Percentiles rank a stretch among this genome's conserved stretches.
phyloP scores from a whole-genome alignment of 2,113 vertebrate species.

The Aplodontia rufa region DNA sequence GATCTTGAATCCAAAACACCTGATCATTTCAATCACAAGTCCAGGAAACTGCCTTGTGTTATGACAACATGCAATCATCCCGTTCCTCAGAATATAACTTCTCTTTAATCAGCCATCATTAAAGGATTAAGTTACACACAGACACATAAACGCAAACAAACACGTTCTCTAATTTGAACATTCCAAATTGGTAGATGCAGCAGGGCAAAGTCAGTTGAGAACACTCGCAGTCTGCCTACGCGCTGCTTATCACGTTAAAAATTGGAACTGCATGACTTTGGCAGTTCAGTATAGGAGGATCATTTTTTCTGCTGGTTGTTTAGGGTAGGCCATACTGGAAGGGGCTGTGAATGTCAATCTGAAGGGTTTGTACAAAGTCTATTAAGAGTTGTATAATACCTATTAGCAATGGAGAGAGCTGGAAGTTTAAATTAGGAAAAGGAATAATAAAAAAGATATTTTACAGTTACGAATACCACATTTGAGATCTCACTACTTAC shows the following conservation, averaged over 20 bases:
- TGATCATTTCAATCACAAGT: not conserved
- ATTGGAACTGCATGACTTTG: not conserved
- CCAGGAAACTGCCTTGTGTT: not conserved
- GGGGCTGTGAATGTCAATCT: not conserved
- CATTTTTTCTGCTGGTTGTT: not conserved
- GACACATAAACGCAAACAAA: not conserved
- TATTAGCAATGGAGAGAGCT: not conserved
- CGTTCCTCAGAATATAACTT: not conserved
- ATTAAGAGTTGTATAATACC: not conserved
- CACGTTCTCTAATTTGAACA: not conserved
- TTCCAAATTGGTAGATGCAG: not conserved
- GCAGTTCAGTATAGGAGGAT: rapidly evolving
- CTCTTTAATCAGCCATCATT: not conserved
- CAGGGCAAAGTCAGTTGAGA: not conserved
- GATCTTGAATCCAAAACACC: not conserved
- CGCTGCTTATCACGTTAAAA: not conserved
- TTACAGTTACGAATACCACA: not conserved
- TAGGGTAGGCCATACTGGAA: not conserved
- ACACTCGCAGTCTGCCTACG: not conserved
- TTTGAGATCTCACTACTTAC: not conserved
- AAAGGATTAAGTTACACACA: not conserved
- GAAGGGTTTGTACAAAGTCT: not conserved
- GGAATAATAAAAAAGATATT: not conserved
- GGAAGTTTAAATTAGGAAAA: not conserved
- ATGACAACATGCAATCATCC: not conserved